A percentile compares a stretch with the other conserved stretches of the same genome.
These are phyloP conservation scores for Diaperis boleti DNA, from an alignment of 2,888 invertebrate genomes.

Conservation along the genomic window DNA sequence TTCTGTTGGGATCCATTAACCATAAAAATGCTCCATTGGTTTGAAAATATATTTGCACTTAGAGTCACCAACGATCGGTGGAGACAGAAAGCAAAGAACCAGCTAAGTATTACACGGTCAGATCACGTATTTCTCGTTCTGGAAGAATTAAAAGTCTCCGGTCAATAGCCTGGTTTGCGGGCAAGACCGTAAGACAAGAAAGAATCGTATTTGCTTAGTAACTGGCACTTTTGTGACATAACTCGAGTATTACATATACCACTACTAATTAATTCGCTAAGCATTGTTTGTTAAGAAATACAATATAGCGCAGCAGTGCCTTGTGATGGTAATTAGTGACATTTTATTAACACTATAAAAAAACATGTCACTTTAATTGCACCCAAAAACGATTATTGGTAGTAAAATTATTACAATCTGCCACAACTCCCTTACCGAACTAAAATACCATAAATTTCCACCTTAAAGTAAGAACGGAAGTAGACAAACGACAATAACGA, in stretches of 20 bases:
- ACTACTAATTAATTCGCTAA: too few relatives aligned
- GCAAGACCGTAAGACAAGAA: conserved; percentile 8
- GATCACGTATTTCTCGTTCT: conserved; percentile 27
- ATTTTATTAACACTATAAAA: neutral
- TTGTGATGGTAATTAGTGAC: too few relatives aligned
- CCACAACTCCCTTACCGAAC: conserved; percentile 19
- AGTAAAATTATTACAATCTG: neutral
- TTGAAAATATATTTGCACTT: conserved; percentile 22
- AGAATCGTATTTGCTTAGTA: conserved; percentile 14
- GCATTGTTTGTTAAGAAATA: conserved; percentile 14
- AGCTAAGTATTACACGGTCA: conserved; percentile 12
- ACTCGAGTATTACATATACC: too few relatives aligned
- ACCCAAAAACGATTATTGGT: neutral
- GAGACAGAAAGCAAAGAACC: conserved; percentile 11
- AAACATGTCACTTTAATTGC: neutral
- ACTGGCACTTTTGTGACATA: conserved; percentile 1
- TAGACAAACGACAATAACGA: conserved; percentile 19
- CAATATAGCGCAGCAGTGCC: conserved; percentile 20
- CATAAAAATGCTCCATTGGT: neutral
- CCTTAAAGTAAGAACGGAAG: conserved; percentile 30
- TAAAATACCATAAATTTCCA: conserved; percentile 16
- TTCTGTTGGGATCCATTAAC: neutral
- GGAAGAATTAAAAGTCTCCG: conserved; percentile 25
- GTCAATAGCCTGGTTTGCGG: conserved; percentile 18
- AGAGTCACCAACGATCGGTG: conserved; percentile 16